phyloP scores from a whole-genome alignment of 2,888 invertebrate species.

The Melangyna quadrimaculata region DNA sequence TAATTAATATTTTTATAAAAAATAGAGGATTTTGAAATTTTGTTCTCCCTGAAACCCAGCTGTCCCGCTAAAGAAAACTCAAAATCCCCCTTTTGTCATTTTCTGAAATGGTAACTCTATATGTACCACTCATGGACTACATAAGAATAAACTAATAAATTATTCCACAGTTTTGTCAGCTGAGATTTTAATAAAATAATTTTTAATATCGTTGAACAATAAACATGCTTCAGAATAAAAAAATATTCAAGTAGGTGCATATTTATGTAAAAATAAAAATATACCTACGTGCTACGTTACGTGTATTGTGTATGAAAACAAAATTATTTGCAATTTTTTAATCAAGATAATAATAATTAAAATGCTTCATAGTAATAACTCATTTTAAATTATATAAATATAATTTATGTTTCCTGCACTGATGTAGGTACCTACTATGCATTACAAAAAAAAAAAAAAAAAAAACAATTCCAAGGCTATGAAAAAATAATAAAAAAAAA shows the following conservation, averaged over 20 bases:
- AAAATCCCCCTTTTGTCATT: too few species aligned
- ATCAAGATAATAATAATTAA: conserved; percentile 42
- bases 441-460: background rate
- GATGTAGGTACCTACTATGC: background rate
- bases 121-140: too few species aligned
- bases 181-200: background rate
- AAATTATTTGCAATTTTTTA: conserved; percentile 9
- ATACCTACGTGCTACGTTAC: background rate
- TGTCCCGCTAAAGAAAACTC: too few species aligned
- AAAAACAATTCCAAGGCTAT: conserved; percentile 33
- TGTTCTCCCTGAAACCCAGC: too few species aligned
- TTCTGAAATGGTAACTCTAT: too few species aligned
- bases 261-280: background rate
- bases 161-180: too few species aligned
- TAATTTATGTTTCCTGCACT: conserved; percentile 42
- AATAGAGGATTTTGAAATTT: too few species aligned
- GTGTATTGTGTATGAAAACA: background rate
- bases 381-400: conserved; percentile 15
- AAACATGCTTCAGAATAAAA: background rate
- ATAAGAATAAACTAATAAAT: too few species aligned
- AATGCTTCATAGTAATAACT: conserved; percentile 54
- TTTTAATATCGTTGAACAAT: background rate
- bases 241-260: background rate
- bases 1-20: too few species aligned
- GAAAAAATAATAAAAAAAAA: conserved; percentile 9